Evolutionary conservation across 2,888 invertebrate species (phyloP), one percentile per base, ranked within the genome.

Genomic region (Drosophila vallismaia): DNA sequence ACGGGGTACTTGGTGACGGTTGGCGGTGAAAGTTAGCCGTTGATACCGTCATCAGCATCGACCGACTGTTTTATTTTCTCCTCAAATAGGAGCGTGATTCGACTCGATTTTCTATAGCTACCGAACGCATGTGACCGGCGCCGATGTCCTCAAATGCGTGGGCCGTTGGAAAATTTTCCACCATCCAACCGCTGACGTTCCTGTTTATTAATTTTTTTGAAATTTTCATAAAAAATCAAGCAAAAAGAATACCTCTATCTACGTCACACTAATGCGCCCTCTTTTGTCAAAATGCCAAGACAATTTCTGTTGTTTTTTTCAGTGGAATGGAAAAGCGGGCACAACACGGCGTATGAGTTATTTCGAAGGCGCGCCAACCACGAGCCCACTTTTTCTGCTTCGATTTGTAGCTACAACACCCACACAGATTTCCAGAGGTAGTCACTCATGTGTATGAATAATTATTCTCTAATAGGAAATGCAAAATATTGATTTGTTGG

Each of bases 361-460:
- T 66, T 67, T 50, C 55, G 36, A 66, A 62, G 80, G 80, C 80
- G 80, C 77, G 79, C 48, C 67, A 59, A 64, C 60, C 75, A 67
- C 75, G 72, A 75, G 67, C 64, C 57, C 40, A 78, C 53, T 59
- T 75, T 33, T 77, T 60, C 63, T 71, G 67, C 53, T 64, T 46
- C 24, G 29, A 62, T 38, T 51, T 55, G 24, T 50, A 66, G 12
- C 40, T 8, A 33, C 29, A 62, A 51, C 54, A 49, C 52, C 54
- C 62, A 51, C 51, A 9, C n/a, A n/a, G 50, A 19, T 36, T 12
- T 8, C 19, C 9, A 40, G 9, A n/a, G 29, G n/a, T 1, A 12
- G 33, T 19, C 19, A 14, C 8, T 14, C 8, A 29, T 24, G 9
- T 42, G 26, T 24, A 46, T n/a, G 28, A 40, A 45, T 31, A 55